phyloP scores from a whole-genome alignment of 2,888 invertebrate species.

The Trissolcus japonicus region DNA sequence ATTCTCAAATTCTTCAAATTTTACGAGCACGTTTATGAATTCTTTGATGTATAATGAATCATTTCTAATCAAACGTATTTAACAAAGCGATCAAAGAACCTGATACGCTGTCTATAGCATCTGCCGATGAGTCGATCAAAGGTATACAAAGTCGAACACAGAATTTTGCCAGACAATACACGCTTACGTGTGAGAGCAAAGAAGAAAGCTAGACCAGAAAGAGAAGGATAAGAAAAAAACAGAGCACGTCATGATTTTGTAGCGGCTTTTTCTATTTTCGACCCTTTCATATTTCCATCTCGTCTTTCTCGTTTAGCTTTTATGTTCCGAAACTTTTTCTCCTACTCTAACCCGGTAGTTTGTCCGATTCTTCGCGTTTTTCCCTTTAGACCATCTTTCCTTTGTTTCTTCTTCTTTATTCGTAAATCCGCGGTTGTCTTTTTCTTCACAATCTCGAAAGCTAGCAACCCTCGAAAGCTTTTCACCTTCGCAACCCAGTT shows the following conservation, averaged over 20 bases:
- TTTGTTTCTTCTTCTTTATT: slow-evolving; percentile 57
- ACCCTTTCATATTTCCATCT: slow-evolving; percentile 48
- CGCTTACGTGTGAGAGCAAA: neutral
- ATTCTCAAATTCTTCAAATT: too few species aligned
- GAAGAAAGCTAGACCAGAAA: slow-evolving; percentile 5
- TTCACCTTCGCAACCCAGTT: slow-evolving; percentile 49
- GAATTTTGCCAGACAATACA: slow-evolving; percentile 39
- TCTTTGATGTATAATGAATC: slow-evolving; percentile 10
- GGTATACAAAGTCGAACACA: slow-evolving; percentile 16
- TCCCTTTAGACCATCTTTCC: slow-evolving; percentile 50
- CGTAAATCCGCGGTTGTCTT: slow-evolving; percentile 24
- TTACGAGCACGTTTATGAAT: too few species aligned
- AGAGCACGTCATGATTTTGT: slow-evolving; percentile 29
- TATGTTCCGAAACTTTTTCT: slow-evolving; percentile 55
- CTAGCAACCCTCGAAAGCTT: slow-evolving; percentile 50
- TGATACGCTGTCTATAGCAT: slow-evolving; percentile 6
- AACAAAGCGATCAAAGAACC: slow-evolving; percentile 24
- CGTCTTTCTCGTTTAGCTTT: slow-evolving; percentile 43
- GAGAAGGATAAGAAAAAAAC: neutral
- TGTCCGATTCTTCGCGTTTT: slow-evolving; percentile 38
- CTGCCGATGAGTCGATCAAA: slow-evolving; percentile 36
- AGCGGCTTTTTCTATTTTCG: slow-evolving; percentile 47
- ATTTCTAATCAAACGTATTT: slow-evolving; percentile 35
- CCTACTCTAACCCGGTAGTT: slow-evolving; percentile 32
- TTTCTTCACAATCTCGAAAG: slow-evolving; percentile 31